A percentile compares a stretch with the other conserved stretches of the same genome.
These are phyloP conservation scores for Sorex maritimensis DNA, from an alignment of 2,797 vertebrate genomes.

Conservation along the genomic window DNA sequence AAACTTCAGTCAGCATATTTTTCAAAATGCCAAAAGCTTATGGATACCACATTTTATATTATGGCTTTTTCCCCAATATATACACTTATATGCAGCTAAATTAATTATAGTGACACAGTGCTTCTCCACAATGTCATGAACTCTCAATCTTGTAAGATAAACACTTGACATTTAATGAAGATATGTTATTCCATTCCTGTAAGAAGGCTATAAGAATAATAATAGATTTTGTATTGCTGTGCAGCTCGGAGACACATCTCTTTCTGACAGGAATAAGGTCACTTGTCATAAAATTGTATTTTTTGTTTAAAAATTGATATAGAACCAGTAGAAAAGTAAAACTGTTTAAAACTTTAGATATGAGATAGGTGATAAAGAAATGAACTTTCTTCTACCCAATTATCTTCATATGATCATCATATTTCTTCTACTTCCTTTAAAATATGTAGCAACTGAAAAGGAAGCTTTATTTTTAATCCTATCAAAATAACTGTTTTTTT, in stretches of 20 bases:
- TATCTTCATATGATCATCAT: slow-evolving; percentile 60
- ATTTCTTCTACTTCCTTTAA: slow-evolving; percentile 83
- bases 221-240: slow-evolving; percentile 92
- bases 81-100: slow-evolving; percentile 52
- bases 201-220: slow-evolving; percentile 84
- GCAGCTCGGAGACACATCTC: slow-evolving; percentile 87
- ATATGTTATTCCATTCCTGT: slow-evolving; percentile 90
- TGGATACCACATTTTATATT: slow-evolving; percentile 39
- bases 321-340: slow-evolving; percentile 90
- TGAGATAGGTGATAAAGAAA: slow-evolving; percentile 67
- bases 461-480: neutral
- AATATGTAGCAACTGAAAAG: slow-evolving; percentile 14
- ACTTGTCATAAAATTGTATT: slow-evolving; percentile 92
- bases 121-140: slow-evolving; percentile 66
- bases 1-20: neutral
- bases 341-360: slow-evolving; percentile 89
- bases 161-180: slow-evolving; percentile 92
- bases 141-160: slow-evolving; percentile 77
- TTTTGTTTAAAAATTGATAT: slow-evolving; percentile 91
- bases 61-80: slow-evolving; percentile 56
- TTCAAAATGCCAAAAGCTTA: neutral
- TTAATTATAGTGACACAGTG: slow-evolving; percentile 37
- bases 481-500: neutral
- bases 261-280: slow-evolving; percentile 93
- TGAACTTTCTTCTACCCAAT: slow-evolving; percentile 90